Evolutionary conservation across 2,113 vertebrate genomes (phyloP), one percentile per base, ranked within the genome.

Genomic region (Lasiurus cinereus): DNA sequence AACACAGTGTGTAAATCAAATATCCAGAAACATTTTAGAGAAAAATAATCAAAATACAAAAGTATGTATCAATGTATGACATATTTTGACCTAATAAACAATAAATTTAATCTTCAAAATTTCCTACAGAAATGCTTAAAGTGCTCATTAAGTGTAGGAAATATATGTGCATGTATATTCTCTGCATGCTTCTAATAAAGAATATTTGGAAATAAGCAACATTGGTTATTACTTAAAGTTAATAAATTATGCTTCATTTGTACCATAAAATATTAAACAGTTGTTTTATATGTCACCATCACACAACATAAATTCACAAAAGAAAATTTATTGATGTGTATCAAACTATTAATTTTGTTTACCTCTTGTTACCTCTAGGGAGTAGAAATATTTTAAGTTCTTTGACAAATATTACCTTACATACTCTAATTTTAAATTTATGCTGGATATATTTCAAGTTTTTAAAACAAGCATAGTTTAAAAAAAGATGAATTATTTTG

Each of bases 11-110:
- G 24, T 83, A 31, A 86, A 76, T 86, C 31, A 48, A 92, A 90
- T 50, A 8, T 39, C 14, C 31, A 88, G 77, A 14, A 46, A 76
- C 6, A 9, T 36, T 78, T 87, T 50, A 86, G 43, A 90, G 11
- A 89, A 90, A 90, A 94, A 39, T 59, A 52, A 43, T 73, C 18
- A 79, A 90, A 85, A 52, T 16, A 64, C 70, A 62, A n/a, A 92
- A 88, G 2, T 39, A 66, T 36, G 87, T 59, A 69, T 46, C 54
- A 90, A 91, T 85, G 19, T 66, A 62, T 59, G 43, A 56, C 82
- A 62, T 90, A 52, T 79, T 2, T 1, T 87, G 73, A 43, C 8
- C 69, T 83, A 43, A 33, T 86, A 86, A 86, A 62, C 10, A 83
- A 92, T 64, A 94, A 83, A 52, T 21, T 1, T 5, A 6, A 50